A percentile compares a stretch with the other conserved stretches of the same genome.
phyloP scores from a whole-genome alignment of 1,140 invertebrate genomes.

The Frieseomelitta varia region DNA sequence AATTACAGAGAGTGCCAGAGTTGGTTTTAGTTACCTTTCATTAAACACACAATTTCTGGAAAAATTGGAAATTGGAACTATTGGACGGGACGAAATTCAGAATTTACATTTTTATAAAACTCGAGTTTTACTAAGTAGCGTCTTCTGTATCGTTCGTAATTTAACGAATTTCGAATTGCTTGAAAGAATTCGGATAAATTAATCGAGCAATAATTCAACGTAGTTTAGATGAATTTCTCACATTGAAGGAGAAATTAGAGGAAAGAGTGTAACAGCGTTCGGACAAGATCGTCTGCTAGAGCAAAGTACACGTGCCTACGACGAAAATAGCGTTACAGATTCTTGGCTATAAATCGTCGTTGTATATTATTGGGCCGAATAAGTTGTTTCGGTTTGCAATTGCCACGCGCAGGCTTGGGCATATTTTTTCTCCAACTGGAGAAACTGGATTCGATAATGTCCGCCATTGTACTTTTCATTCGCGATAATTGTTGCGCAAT shows the following conservation, averaged over 20 bases:
- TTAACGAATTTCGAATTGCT: too few relatives aligned
- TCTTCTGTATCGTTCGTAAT: too few relatives aligned
- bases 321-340: conserved; percentile 26
- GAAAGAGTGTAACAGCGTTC: too few relatives aligned
- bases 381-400: conserved; percentile 2
- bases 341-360: conserved; percentile 11
- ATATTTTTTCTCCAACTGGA: conserved; percentile 5
- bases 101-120: too few relatives aligned
- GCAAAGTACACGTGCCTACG: conserved; percentile 27
- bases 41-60: background rate
- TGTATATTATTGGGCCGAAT: conserved; percentile 4
- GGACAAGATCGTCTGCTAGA: background rate
- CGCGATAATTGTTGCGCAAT: conserved; percentile 54
- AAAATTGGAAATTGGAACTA: background rate
- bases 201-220: background rate
- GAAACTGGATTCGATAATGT: too few relatives aligned
- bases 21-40: too few relatives aligned
- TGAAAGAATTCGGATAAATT: too few relatives aligned
- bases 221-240: background rate
- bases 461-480: conserved; percentile 28
- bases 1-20: too few relatives aligned
- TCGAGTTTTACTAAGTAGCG: too few relatives aligned
- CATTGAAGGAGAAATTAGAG: background rate
- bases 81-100: background rate
- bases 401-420: too few relatives aligned